Conservation (phyloP, 2,797 vertebrate genomes). For the Macropus fuliginosus region DNA sequence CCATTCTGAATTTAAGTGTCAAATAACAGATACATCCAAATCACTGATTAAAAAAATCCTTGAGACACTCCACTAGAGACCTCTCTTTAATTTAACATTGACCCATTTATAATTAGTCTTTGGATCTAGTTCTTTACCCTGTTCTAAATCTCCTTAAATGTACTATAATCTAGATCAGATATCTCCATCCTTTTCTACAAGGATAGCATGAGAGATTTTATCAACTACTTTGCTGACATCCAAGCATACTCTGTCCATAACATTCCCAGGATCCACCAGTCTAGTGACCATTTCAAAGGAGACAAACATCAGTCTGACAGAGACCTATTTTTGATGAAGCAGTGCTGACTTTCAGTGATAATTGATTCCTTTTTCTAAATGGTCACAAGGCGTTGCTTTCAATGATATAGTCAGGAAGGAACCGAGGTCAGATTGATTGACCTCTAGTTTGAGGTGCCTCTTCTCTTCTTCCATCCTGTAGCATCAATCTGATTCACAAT, state of each 20-base stretch:
- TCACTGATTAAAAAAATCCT: neutral
- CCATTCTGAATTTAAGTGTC: neutral
- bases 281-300: neutral
- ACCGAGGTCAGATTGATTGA: neutral
- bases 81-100: neutral
- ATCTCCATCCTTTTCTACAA: neutral
- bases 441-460: neutral
- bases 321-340: neutral
- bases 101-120: neutral
- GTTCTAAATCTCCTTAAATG: neutral
- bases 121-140: neutral
- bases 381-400: neutral
- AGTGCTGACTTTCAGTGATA: neutral
- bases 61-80: neutral
- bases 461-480: neutral
- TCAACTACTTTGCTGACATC: neutral
- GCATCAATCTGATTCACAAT: neutral
- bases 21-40: neutral
- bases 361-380: neutral
- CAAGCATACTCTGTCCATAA: neutral
- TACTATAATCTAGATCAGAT: neutral
- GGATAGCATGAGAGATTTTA: neutral
- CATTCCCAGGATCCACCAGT: neutral
- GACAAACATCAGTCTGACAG: neutral
- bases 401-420: neutral